phyloP scores from a whole-genome alignment of 2,113 vertebrate species.

The Serilophus lunatus region DNA sequence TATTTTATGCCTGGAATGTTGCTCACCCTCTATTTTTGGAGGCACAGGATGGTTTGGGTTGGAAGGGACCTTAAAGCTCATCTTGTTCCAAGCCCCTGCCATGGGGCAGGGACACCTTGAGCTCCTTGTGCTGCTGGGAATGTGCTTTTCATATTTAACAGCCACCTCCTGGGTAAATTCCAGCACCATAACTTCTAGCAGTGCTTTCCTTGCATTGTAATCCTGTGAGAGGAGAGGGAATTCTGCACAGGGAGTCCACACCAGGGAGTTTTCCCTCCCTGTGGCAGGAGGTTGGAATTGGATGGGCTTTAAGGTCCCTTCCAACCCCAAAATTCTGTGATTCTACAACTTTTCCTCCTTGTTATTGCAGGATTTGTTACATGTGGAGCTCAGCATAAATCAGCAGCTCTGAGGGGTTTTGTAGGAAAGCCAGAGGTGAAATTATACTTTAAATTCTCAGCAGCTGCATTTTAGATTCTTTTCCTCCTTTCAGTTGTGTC shows the following conservation, averaged over 20 bases:
- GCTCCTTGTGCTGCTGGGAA: no score
- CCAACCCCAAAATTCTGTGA: not conserved
- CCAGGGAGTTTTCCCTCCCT: not conserved
- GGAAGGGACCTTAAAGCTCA: no score
- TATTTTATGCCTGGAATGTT: no score
- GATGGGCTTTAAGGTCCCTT: not conserved
- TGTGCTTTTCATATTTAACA: no score
- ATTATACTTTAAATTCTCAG: not conserved
- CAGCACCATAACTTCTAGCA: not conserved
- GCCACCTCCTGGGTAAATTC: not conserved
- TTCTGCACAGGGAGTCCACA: not conserved
- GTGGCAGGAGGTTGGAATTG: not conserved
- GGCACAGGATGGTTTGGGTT: no score
- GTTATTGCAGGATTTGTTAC: no score
- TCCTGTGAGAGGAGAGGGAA: not conserved
- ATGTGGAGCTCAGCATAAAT: not conserved
- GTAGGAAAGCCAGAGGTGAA: not conserved
- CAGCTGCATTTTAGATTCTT: not conserved
- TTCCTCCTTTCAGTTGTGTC: not conserved
- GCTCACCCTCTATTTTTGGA: not conserved
- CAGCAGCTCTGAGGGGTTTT: not conserved
- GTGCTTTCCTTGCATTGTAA: not conserved
- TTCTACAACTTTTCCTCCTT: no score
- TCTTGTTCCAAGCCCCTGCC: no score
- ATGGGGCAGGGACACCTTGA: no score